Evolutionary conservation across 2,888 invertebrate species (phyloP), one percentile per base, ranked within the genome.

Genomic region (Cantharis lateralis): DNA sequence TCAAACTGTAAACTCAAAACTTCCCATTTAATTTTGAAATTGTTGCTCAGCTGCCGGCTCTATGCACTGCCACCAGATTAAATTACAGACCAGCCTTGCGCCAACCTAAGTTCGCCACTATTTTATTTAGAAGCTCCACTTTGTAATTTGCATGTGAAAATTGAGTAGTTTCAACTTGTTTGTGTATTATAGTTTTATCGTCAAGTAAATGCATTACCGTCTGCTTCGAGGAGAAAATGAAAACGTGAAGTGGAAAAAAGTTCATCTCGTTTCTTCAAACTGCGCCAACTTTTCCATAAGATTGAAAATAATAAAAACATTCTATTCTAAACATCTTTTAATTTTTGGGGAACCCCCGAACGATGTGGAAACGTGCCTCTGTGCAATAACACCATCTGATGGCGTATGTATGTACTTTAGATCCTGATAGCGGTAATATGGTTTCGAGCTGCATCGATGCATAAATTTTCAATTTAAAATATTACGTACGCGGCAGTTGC

Each of bases 91-190:
- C 61, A 72, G 62, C 77, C 16, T 66, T 66, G 70, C 70, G 61
- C 66, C 72, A 77, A 75, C 75, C 72, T 70, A 79, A 75, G 81
- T 82, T 82, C 82, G 81, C 82, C 81, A 81, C 81, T 80, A 82
- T 82, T 84, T 83, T 81, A 80, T 82, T 82, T 81, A 81, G 83
- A 75, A 77, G 71, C 72, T 79, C 74, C 79, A 80, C 81, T 81
- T 79, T 78, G 79, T 79, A 82, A 84, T 84, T 83, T 84, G 82
- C 83, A 83, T 83, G 81, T 80, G 83, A 81, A 83, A 84, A 84
- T 83, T 83, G 83, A 83, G 82, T 80, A 80, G 81, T 82, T 82
- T 76, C 78, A 78, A 79, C 75, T 79, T 80, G 15, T 73, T 62
- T 70, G 62, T 68, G 48, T 71, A 75, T 75, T 68, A 28, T 63